Evolutionary conservation across 2,888 invertebrate genomes (phyloP), one percentile per base, ranked within the genome.

Genomic region (Himalopsyche anomala): DNA sequence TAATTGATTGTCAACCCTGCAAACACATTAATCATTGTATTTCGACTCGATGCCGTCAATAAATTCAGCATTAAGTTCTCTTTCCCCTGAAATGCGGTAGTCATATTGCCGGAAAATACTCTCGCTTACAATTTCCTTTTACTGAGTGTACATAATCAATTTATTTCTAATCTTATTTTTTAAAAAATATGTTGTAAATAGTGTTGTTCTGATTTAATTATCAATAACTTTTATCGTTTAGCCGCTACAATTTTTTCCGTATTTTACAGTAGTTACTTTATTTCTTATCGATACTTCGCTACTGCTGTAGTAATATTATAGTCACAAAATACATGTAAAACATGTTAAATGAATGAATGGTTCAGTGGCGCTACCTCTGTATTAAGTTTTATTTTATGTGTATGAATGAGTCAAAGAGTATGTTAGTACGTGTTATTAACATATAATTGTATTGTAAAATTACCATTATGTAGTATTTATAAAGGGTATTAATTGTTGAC

Each of bases 271-370:
- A 38, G 36, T 74, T 38, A 38, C 15, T 38, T 6, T 36, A 74
- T 11, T 28, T 74, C 74, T 74, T 74, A 74, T 74, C 74, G 74
- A 74, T 69, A 69, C 12, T 69, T 28, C 69, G 36, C 74, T 74
- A 15, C 74, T 74, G 36, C 74, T 38, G 2, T 38, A 12, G 74
- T 36, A 2, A 36, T 38, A 28, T 28, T 4, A 15, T 51, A 15
- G 12, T 15, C 74, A 74, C 74, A 74, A 74, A 36, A 74, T 74
- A 4, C 12, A 74, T 74, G 74, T 74, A 74, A 38, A 74, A 74
- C 74, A 74, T 74, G 38, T 12, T 36, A 38, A 74, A 74, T 38
- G 9, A 36, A 38, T 74, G 74, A 74, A 74, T 74, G 1, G 4
- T 74, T 74, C 74, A 74, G 74, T 74, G 74, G 74, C 74, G 74